A percentile compares a stretch with the other conserved stretches of the same genome.
phyloP scores from a whole-genome alignment of 2,113 vertebrate species.

The Callaeas wilsoni region DNA sequence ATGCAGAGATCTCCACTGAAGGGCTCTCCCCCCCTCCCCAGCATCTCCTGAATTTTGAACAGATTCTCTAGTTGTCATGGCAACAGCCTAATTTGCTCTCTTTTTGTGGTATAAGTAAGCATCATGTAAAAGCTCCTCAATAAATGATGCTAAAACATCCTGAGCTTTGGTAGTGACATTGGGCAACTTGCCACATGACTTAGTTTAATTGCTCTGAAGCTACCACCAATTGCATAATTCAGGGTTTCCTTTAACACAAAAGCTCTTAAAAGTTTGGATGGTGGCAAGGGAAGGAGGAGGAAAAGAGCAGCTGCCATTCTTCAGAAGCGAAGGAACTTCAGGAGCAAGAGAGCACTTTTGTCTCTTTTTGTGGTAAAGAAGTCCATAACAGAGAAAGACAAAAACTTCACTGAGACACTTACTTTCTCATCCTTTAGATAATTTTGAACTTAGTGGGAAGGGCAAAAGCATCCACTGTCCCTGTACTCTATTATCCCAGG shows the following conservation, averaged over 20 bases:
- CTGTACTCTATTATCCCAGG: neutral
- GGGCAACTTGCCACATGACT: neutral
- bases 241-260: neutral
- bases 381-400: neutral
- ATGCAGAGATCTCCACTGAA: slow-evolving; percentile 6
- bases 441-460: neutral
- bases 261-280: slow-evolving; percentile 15
- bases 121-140: slow-evolving; percentile 19
- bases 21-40: neutral
- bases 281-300: neutral
- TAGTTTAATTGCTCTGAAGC: slow-evolving; percentile 33
- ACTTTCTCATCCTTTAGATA: neutral
- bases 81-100: slow-evolving; percentile 52
- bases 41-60: slow-evolving; percentile 41
- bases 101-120: slow-evolving; percentile 55
- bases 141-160: slow-evolving; percentile 39
- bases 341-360: neutral
- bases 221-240: slow-evolving; percentile 8
- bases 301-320: neutral
- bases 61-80: slow-evolving; percentile 59
- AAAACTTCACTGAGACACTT: neutral
- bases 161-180: neutral
- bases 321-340: neutral
- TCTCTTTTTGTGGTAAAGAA: neutral
- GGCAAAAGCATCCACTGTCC: neutral